Conservation (phyloP, 1,140 invertebrate species). For the Heliconius nattereri region DNA sequence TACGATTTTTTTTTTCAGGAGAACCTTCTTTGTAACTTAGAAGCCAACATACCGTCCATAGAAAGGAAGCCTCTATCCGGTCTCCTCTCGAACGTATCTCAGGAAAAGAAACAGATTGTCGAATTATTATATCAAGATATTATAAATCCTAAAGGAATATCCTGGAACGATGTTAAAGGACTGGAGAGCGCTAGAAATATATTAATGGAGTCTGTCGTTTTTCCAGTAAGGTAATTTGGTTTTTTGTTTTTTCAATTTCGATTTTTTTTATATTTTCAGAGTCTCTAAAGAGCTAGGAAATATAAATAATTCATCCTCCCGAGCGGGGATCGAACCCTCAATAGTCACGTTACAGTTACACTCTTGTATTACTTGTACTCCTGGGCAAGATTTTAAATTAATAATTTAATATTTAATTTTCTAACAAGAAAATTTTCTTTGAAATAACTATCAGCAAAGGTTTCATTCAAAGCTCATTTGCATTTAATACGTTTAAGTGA, state of each 20-base stretch:
- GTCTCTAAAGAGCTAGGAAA: too few species aligned
- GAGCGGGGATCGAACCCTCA: too few species aligned
- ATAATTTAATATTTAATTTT: background rate
- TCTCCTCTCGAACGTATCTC: constrained; percentile 50
- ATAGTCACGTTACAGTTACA: too few species aligned
- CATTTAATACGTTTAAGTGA: constrained; percentile 8
- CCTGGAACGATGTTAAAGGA: constrained; percentile 89
- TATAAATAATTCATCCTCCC: too few species aligned
- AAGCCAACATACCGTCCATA: constrained; percentile 51
- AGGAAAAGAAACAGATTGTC: constrained; percentile 62
- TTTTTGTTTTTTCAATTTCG: background rate
- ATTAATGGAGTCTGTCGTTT: constrained; percentile 94
- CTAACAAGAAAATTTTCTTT: background rate
- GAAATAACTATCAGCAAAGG: background rate
- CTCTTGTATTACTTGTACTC: too few species aligned
- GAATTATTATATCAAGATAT: constrained; percentile 79
- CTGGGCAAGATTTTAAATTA: too few species aligned
- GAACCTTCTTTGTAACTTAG: constrained; percentile 30
- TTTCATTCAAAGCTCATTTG: constrained; percentile 5
- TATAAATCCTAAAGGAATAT: constrained; percentile 73
- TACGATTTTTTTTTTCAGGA: constrained; percentile 45
- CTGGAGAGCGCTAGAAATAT: constrained; percentile 89
- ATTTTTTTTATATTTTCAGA: background rate
- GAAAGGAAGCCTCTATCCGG: constrained; percentile 83
- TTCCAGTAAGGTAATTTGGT: constrained; percentile 86